Evolutionary conservation across 2,797 vertebrate species (phyloP).

Genomic region (Sarcophilus harrisii): DNA sequence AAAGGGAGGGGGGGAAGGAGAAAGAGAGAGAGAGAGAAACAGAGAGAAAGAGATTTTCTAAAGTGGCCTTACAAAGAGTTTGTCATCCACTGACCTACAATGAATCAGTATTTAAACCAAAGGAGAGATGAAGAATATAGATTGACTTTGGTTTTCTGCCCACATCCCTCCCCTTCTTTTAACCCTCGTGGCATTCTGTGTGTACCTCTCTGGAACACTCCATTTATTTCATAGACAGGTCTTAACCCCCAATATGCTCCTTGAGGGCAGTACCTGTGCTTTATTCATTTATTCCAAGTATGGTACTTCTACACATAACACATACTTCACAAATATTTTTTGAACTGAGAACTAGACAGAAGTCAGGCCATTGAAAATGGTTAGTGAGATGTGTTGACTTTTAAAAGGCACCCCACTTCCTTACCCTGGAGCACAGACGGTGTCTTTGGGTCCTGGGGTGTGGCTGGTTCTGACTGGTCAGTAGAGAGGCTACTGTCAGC

Average conservation of each 20-base stretch:
- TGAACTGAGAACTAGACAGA: background rate
- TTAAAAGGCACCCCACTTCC: conserved; percentile 18
- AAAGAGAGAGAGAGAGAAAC: too few relatives aligned
- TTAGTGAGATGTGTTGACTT: background rate
- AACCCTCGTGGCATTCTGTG: background rate
- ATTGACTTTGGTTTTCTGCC: background rate
- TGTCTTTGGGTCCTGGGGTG: conserved; percentile 60
- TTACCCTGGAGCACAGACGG: conserved; percentile 82
- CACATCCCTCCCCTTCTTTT: background rate
- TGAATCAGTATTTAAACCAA: conserved; percentile 39
- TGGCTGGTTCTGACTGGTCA: conserved; percentile 81
- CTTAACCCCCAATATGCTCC: background rate
- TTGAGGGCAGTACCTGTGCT: background rate
- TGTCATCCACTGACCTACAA: background rate
- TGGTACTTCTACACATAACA: background rate
- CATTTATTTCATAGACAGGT: background rate
- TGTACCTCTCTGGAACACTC: background rate
- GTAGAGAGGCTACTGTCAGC: conserved; percentile 90
- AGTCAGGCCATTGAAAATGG: background rate
- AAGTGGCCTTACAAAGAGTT: background rate
- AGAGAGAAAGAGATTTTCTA: background rate
- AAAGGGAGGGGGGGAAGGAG: too few relatives aligned
- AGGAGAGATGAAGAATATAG: background rate
- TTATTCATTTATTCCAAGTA: background rate
- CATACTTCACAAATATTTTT: background rate